Percentiles rank a stretch among this genome's conserved stretches.
These are phyloP conservation scores for Melanotaenia parkinsoni DNA, from an alignment of 2,797 vertebrate genomes.

Conservation along the genomic window DNA sequence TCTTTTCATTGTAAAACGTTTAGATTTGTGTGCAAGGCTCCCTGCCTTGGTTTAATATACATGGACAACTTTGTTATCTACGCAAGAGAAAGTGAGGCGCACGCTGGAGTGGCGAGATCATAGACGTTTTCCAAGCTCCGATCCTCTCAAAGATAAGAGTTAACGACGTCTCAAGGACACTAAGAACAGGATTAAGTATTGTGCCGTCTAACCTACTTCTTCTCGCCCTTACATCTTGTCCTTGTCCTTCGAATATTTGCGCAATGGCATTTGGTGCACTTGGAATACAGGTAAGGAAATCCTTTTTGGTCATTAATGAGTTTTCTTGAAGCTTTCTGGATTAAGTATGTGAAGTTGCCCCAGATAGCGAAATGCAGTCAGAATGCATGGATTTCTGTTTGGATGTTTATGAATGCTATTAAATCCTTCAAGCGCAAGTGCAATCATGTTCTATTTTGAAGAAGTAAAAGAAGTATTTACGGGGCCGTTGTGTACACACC, in stretches of 20 bases:
- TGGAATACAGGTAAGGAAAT: slow-evolving; percentile 71
- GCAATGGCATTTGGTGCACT: slow-evolving; percentile 76
- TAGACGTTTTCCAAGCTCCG: slow-evolving; percentile 35
- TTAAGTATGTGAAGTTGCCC: slow-evolving; percentile 43
- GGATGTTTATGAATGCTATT: neutral
- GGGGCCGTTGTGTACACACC: neutral
- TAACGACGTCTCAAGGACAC: slow-evolving; percentile 76
- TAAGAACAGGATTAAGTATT: slow-evolving; percentile 73
- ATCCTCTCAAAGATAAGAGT: slow-evolving; percentile 71
- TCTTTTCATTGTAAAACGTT: neutral
- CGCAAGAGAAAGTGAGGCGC: slow-evolving; percentile 59
- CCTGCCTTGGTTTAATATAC: slow-evolving; percentile 28
- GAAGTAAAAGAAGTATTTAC: too few species aligned
- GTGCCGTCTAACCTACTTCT: slow-evolving; percentile 63
- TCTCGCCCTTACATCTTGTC: slow-evolving; percentile 40
- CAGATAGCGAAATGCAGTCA: neutral
- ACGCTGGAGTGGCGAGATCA: slow-evolving; percentile 51
- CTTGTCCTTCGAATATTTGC: slow-evolving; percentile 67
- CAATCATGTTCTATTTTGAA: neutral
- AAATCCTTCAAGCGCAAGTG: slow-evolving; percentile 45
- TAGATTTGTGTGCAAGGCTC: slow-evolving; percentile 4
- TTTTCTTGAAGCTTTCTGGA: neutral
- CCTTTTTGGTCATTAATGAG: neutral
- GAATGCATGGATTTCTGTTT: neutral
- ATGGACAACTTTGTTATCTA: slow-evolving; percentile 60